Evolutionary conservation across 1,140 invertebrate genomes (phyloP).

Genomic region (Sminthurinus signatus): DNA sequence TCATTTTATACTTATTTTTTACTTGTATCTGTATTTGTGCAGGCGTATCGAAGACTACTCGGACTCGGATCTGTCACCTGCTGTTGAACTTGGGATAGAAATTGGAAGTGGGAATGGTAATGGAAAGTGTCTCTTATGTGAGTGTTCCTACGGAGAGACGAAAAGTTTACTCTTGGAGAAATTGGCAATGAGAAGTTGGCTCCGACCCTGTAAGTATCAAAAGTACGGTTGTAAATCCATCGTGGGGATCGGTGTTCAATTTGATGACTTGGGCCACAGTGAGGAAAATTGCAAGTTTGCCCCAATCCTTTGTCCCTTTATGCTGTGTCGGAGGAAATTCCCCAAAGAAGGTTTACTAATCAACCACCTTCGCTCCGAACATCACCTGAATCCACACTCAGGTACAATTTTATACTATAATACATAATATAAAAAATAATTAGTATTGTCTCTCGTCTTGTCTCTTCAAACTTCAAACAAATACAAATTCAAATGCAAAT

Average conservation of each 20-base stretch:
- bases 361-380: conserved; percentile 6
- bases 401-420: no score
- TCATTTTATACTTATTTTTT: no score
- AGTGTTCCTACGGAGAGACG: conserved; percentile 12
- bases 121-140: conserved; percentile 10
- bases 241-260: not conserved
- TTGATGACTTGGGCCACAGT: not conserved
- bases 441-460: no score
- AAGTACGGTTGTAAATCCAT: conserved; percentile 7
- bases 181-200: conserved; percentile 5
- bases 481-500: no score
- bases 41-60: no score
- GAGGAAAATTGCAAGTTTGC: conserved; percentile 7
- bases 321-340: conserved; percentile 8
- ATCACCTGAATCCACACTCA: conserved; percentile 3
- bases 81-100: no score
- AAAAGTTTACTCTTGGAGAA: conserved; percentile 17
- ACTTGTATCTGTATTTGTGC: no score
- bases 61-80: no score
- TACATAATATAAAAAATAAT: no score
- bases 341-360: not conserved
- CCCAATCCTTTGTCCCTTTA: conserved; percentile 8
- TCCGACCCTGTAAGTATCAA: conserved; percentile 5
- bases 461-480: no score
- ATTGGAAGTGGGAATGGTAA: no score